Evolutionary conservation across 2,888 invertebrate genomes (phyloP).

Genomic region (Pecten maximus): DNA sequence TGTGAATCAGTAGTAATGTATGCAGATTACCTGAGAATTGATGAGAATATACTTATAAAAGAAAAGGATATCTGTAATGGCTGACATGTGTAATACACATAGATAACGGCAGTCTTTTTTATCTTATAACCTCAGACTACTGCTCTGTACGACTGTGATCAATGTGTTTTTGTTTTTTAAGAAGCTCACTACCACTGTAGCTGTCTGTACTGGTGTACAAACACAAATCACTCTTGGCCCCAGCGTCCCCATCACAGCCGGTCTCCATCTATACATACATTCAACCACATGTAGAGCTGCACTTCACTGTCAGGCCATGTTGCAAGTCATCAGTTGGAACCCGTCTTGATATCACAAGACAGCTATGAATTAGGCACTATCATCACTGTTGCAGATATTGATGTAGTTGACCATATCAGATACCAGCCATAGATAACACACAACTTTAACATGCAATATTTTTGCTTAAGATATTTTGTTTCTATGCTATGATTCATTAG

Average conservation of each 20-base stretch:
- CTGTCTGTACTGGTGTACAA: background rate
- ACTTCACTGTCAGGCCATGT: background rate
- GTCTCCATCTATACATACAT: constrained; percentile 23
- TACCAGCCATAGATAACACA: background rate
- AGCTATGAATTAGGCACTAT: too few relatives aligned
- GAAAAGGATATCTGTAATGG: background rate
- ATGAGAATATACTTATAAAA: background rate
- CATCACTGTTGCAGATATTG: background rate
- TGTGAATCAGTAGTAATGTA: constrained; percentile 23
- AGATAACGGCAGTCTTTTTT: background rate
- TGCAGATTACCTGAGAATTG: constrained; percentile 28
- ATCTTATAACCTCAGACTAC: background rate
- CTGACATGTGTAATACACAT: constrained; percentile 4
- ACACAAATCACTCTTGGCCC: background rate
- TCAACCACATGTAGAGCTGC: background rate
- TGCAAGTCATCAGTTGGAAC: background rate
- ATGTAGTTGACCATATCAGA: background rate
- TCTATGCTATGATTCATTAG: background rate
- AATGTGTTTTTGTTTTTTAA: background rate
- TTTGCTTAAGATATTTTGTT: background rate
- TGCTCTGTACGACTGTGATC: constrained; percentile 11
- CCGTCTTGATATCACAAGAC: background rate
- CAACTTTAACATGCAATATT: background rate
- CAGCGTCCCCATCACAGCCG: background rate
- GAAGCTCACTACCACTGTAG: background rate